A percentile compares a stretch with the other conserved stretches of the same genome.
Conservation (phyloP, 2,888 invertebrate species). For the Heteropelma amictum region DNA sequence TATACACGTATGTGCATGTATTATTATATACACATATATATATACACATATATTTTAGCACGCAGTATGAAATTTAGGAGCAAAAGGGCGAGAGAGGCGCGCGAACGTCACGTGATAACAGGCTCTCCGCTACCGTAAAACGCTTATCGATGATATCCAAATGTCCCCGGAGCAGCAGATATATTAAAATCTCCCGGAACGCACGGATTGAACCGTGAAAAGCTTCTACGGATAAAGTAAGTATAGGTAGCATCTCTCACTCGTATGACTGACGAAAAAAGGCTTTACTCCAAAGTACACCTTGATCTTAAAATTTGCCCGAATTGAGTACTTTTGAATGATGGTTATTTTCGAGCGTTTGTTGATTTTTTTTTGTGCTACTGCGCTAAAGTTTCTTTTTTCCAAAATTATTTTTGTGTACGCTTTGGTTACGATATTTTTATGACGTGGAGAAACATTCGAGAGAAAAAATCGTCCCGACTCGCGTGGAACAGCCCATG, state of each 20-base stretch:
- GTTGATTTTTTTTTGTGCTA: not conserved
- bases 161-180: conserved; percentile 39
- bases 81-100: conserved; percentile 6
- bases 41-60: too few relatives aligned
- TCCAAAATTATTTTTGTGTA: too few relatives aligned
- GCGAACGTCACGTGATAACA: conserved; percentile 48
- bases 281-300: not conserved
- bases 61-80: not conserved
- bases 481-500: not conserved
- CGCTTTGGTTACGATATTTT: not conserved
- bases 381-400: conserved; percentile 7
- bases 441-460: not conserved
- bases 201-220: conserved; percentile 41
- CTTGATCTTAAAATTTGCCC: not conserved
- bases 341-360: conserved; percentile 11
- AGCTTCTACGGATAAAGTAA: conserved; percentile 16
- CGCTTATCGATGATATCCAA: conserved; percentile 54
- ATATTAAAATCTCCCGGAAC: conserved; percentile 1
- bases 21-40: not conserved
- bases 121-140: conserved; percentile 39
- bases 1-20: not conserved
- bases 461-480: not conserved
- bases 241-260: not conserved
- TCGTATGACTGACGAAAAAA: conserved; percentile 8
- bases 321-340: conserved; percentile 20